Base-by-base conservation (phyloP, 2,888 invertebrate species). In the Aelia acuminata region DNA sequence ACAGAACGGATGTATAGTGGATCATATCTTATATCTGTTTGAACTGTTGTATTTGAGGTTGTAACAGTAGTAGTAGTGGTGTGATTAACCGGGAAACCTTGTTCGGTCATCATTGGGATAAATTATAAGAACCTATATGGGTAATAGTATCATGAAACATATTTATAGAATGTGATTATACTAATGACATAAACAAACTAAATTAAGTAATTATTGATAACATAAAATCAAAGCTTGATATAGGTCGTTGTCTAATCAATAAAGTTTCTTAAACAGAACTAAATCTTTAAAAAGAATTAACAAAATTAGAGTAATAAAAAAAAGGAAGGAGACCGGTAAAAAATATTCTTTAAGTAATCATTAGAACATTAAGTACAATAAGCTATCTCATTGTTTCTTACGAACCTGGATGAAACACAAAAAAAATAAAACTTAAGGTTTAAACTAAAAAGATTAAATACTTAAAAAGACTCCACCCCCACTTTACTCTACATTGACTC, bases 41-140 rank as follows among this genome's bases (percentile, higher is more conserved):
- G 91, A 91, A 94, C 94, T n/a, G 95, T 95, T 91, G 95, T 95
- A n/a, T 95, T 95, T 0, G 94, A 94, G 0, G 95, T 95, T 20
- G 93, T 93, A 48, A 93, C 92, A 20, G 93, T 93, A 49, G 93
- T 93, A 4, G 96, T 96, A 0, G 96, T 96, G 0, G 95, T 95
- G 87, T 96, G 96, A 91, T 95, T 95, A 47, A 95, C 94, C 5
- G 96, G 96, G 92, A 96, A 96, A 70, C 95, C 95, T 91, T 93
- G 94, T 91, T 96, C 95, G 91, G 89, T 84, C 90, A 90, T 90
- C 84, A 80, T 84, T 47, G 43, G 48, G 70, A 87, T 47, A 85
- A 80, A 80, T 47, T 80, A 80, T 43, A 47, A 43, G 22, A n/a
- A 80, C 13, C 80, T 80, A 47, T 1, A 80, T 13, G 20, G 35